Evolutionary conservation across 2,797 vertebrate species (phyloP).

Genomic region (Phataginus tricuspis): DNA sequence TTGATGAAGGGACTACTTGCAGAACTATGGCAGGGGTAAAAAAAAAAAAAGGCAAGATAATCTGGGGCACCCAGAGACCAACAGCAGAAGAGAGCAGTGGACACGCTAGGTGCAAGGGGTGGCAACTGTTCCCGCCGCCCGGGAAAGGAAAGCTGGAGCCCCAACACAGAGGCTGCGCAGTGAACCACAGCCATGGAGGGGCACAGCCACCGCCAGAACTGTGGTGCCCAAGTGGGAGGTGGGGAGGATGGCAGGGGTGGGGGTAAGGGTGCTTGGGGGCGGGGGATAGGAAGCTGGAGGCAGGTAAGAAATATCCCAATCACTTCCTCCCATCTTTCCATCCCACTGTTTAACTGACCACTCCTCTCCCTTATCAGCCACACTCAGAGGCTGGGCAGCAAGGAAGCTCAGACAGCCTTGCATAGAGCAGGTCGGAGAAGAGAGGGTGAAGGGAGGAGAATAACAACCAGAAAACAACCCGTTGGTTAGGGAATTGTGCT

Average conservation of each 20-base stretch:
- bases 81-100: background rate
- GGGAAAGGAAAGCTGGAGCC: background rate
- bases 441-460: background rate
- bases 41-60: background rate
- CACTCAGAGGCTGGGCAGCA: background rate
- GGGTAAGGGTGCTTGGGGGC: background rate
- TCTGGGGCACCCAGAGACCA: background rate
- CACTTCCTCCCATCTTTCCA: background rate
- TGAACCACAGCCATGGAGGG: background rate
- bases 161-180: background rate
- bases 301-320: background rate
- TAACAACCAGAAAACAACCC: background rate
- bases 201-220: background rate
- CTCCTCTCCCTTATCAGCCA: background rate
- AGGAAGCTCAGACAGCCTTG: background rate
- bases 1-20: background rate
- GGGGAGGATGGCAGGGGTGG: background rate
- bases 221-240: too few relatives aligned
- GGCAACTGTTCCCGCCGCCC: background rate
- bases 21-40: background rate
- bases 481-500: too few relatives aligned
- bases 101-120: background rate
- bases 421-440: background rate
- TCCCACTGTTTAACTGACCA: background rate
- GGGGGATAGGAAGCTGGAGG: accelerated